Evolutionary conservation across 2,888 invertebrate genomes (phyloP), one percentile per base, ranked within the genome.

Genomic region (Yponomeuta sedellus): DNA sequence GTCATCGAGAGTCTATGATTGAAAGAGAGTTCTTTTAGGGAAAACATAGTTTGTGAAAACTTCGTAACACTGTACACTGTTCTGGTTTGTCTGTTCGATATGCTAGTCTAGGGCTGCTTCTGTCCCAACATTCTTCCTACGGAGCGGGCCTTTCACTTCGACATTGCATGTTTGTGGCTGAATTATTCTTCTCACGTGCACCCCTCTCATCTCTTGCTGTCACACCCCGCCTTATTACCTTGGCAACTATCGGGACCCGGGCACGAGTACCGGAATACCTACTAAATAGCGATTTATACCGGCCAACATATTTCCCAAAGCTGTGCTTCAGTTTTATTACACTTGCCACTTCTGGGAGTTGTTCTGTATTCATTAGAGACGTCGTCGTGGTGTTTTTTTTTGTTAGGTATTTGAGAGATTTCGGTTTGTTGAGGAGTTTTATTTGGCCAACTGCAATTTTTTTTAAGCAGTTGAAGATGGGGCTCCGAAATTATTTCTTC

Each of bases 141-240:
- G 16, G 12, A 52, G 44, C 16, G 44, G 44, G 12, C 16, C 44
- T 52, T 52, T 52, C 8, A 16, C 44, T 52, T 16, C 44, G 2
- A 16, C 16, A 44, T 44, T 28, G 64, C 52, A n/a, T 5, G 68
- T 69, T 68, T 72, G 71, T 74, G 74, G 70, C 66, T 64, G 11
- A 34, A 69, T 67, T 69, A 89, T 86, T 87, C 85, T 71, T 72
- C 71, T 83, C 90, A 89, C 90, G 90, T 88, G 78, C 73, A 74
- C 73, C 78, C 76, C 80, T 82, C 82, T 86, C 86, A 82, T 86
- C 85, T 84, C 79, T 78, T 77, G 79, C 75, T 80, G 83, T 83
- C 83, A 82, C 80, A 77, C 77, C 82, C 77, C 82, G 77, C 78
- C 82, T 85, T 87, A 87, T 88, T 87, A 87, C 85, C 80, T 82